Base-by-base conservation (phyloP, 2,113 vertebrate species). In the Phaetusa simplex region DNA sequence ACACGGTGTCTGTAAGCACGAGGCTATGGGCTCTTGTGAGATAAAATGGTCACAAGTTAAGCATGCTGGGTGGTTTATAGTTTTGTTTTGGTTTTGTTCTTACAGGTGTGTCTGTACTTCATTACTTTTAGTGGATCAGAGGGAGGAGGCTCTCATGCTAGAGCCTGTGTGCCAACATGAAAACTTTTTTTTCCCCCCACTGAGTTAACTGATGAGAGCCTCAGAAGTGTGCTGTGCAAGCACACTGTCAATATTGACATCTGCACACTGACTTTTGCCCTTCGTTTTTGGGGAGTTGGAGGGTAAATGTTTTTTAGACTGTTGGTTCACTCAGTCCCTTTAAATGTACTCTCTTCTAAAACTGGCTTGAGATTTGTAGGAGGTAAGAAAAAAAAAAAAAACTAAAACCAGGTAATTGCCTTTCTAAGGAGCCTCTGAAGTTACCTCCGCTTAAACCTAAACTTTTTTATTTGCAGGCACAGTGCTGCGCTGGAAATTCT, bases 231-330 rank as follows among this genome's bases (percentile, higher is more conserved):
- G 53, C 32, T 14, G 22, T 11, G 6, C 27, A 16, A 16, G n/a
- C 21, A 15, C 49, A 0, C 50, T 23, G 20, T 30, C 36, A 42
- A 1, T 19, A 8, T 26, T 53, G 19, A 4, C 32, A 15, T 22
- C 64, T 26, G 8, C 18, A 26, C 1, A 1, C 23, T 21, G 72
- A 58, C 12, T 92, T 70, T 32, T 38, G 30, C 27, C 34, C 32
- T 36, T 53, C 0, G 0, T 40, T 72, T 83, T 56, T 55, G 0
- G 3, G 32, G 26, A 62, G 5, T 8, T 67, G 30, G 14, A 77
- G 10, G 29, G 50, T 38, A 32, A 93, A 52, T 7, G 1, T 21
- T 72, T 67, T 20, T 45, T 29, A 66, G 59, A 26, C 64, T 66
- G 4, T 49, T 23, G 32, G 2, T 70, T 93, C 53, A 4, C 30